Conservation (phyloP, 2,888 invertebrate genomes). For the Phytoseiulus persimilis region DNA sequence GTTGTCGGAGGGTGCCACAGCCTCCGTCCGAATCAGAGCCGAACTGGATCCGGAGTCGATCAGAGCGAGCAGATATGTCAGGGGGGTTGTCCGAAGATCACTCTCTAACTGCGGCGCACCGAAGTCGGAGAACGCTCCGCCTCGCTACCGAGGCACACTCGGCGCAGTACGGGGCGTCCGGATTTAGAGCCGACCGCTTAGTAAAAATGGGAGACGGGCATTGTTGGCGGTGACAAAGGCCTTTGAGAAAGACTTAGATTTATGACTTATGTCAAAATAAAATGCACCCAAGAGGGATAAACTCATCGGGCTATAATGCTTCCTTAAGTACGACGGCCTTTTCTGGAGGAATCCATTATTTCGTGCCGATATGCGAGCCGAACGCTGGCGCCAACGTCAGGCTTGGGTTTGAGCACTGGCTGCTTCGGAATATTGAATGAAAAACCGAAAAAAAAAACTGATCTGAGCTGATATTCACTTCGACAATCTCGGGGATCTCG, state of each 20-base stretch:
- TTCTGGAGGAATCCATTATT: not conserved
- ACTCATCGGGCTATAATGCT: not conserved
- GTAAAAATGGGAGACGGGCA: not conserved
- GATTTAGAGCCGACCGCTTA: not conserved
- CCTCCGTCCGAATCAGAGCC: not conserved
- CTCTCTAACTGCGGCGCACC: not conserved
- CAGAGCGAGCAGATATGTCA: not conserved
- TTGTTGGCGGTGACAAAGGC: not conserved
- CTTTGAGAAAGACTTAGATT: constrained; percentile 17
- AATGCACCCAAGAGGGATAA: constrained; percentile 29
- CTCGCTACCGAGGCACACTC: not conserved
- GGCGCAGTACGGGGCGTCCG: not conserved
- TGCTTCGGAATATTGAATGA: no score
- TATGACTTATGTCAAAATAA: constrained; percentile 39
- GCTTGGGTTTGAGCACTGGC: no score
- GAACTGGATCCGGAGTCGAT: no score
- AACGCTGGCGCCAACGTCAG: not conserved
- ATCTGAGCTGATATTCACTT: no score
- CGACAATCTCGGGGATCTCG: no score
- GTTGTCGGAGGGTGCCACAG: not conserved
- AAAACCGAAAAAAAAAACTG: no score
- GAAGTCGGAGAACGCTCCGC: not conserved
- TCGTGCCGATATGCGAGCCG: not conserved
- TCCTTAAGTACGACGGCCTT: not conserved
- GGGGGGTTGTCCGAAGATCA: not conserved